Conservation (phyloP, 2,113 vertebrate species). For the Rhinopithecus roxellana region DNA sequence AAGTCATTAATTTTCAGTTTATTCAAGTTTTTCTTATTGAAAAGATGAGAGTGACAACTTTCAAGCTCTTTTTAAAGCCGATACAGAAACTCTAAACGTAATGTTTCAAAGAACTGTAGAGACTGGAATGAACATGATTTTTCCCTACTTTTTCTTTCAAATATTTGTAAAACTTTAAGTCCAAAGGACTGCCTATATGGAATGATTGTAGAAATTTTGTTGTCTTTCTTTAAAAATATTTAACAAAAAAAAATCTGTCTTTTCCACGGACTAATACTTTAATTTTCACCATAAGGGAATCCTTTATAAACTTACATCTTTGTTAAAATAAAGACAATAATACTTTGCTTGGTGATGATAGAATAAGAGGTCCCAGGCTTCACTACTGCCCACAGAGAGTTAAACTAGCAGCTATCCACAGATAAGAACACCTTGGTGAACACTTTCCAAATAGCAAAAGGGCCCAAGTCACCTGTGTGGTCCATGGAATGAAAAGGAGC, state of each 20-base stretch:
- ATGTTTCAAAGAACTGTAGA: background rate
- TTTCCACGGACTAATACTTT: background rate
- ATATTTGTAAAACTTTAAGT: background rate
- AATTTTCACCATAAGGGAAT: background rate
- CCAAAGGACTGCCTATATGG: background rate
- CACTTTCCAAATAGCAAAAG: background rate
- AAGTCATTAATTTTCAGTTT: background rate
- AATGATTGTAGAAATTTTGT: background rate
- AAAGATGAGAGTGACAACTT: background rate
- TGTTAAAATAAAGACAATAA: background rate
- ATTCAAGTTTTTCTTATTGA: background rate
- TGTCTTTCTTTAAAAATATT: background rate
- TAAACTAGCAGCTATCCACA: background rate
- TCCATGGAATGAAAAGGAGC: background rate
- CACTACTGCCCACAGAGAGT: background rate
- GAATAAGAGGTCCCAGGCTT: background rate
- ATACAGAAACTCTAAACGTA: background rate
- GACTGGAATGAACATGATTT: background rate
- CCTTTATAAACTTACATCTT: background rate
- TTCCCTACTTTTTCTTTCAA: background rate
- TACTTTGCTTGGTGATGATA: background rate
- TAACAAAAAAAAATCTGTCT: background rate
- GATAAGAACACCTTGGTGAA: background rate
- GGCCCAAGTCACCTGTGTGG: background rate
- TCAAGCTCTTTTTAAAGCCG: background rate